Conservation (phyloP, 2,113 vertebrate species). For the Oncorhynchus mykiss region DNA sequence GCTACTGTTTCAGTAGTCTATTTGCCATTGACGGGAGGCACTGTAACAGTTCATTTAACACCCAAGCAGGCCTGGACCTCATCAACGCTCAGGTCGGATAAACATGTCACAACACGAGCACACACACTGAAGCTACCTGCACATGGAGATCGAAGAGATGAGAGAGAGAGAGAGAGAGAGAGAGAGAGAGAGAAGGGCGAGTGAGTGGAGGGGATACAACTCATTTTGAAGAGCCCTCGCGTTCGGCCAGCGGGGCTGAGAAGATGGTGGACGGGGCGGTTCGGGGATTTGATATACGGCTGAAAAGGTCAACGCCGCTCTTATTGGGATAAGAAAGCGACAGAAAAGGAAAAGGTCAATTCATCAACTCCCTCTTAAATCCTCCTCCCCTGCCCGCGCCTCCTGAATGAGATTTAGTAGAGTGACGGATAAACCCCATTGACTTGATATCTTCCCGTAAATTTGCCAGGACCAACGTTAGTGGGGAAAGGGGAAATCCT, state of each 20-base stretch:
- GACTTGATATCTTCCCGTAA: slow-evolving; percentile 47
- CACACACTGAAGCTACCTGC: slow-evolving; percentile 10
- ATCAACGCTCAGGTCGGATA: slow-evolving; percentile 52
- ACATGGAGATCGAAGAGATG: background rate
- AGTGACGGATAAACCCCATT: slow-evolving; percentile 59
- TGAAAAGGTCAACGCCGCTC: slow-evolving; percentile 71
- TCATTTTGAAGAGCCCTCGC: too few species aligned
- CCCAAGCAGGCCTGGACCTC: background rate
- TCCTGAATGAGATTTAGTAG: slow-evolving; percentile 60
- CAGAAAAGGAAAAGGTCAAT: slow-evolving; percentile 73
- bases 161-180: too few species aligned
- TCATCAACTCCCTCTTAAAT: slow-evolving; percentile 70
- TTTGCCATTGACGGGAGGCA: slow-evolving; percentile 48
- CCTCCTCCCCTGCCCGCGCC: slow-evolving; percentile 37
- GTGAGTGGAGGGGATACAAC: too few species aligned
- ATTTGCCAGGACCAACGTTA: slow-evolving; percentile 25
- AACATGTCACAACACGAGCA: slow-evolving; percentile 34
- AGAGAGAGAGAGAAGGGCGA: background rate
- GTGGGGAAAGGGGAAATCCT: background rate
- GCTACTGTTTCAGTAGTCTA: slow-evolving; percentile 54
- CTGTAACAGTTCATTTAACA: slow-evolving; percentile 67
- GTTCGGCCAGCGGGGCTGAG: slow-evolving; percentile 7
- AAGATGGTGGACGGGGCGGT: slow-evolving; percentile 16
- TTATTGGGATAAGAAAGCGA: slow-evolving; percentile 56
- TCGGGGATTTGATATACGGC: slow-evolving; percentile 54